Base-by-base conservation (phyloP, 64 coral and sea anemone species). In the Pocillopora damicornis region DNA sequence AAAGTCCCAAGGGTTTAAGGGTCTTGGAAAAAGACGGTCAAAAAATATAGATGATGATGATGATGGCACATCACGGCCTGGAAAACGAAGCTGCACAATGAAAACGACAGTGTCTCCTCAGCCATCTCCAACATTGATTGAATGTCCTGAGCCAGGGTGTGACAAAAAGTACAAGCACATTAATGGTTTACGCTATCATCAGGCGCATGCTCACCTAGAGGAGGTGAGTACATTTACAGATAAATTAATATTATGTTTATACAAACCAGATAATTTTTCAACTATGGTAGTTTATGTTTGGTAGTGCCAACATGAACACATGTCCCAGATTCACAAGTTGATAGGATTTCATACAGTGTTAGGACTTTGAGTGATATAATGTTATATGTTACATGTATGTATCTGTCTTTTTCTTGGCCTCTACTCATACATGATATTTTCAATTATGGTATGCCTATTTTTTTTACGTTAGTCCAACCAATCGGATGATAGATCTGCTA, bases 131-230 rank as follows among this genome's bases (percentile, higher is more conserved):
- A 95, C 97, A 56, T 82, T 94, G 59, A 99, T 99, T 34, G 93
- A 95, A 88, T 99, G 97, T 57, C 97, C 97, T 79, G 97, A 99
- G 60, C 93, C 90, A 60, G 92, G 92, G 57, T 99, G 97, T 88
- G 92, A 88, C 63, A 99, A 99, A 83, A 99, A 95, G 63, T 95
- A 99, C 75, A 99, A 99, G 68, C 97, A 99, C 75, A 99, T 99
- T 4, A 99, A 99, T 91, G 93, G 97, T 1, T 68, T 99, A 85
- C 88, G 97, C 23, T 99, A 99, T 88, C 97, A 99, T 77, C 97
- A 99, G 59, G 90, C 97, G 14, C 97, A 99, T 93, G 93, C 97
- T 2, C 93, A 99, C 79, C 87, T 99, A 20, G 97, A 99, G 60
- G 94, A 96, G 63, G 94, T 96, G 78, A 36, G 90, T 68, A 79